Conservation (phyloP, 92 coral and sea anemone species). For the Virgularia gustaviana region DNA sequence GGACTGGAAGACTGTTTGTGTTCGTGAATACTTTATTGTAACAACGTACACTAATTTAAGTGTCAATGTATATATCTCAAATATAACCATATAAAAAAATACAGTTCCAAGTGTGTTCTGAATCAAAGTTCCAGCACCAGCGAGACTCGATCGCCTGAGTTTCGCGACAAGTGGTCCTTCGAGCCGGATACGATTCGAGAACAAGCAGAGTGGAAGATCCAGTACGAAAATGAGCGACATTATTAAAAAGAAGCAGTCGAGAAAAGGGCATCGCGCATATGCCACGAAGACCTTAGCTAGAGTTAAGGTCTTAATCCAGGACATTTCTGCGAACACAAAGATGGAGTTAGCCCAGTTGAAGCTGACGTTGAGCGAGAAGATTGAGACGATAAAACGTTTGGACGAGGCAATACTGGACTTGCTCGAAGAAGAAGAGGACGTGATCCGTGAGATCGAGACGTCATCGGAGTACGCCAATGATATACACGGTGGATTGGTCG, state of each 20-base stretch:
- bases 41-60: conserved; percentile 4
- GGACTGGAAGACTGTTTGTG: too few species aligned
- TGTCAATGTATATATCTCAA: background rate
- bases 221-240: background rate
- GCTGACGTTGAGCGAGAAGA: conserved; percentile 29
- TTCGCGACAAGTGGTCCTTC: conserved; percentile 45
- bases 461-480: background rate
- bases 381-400: conserved; percentile 26
- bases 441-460: conserved; percentile 3
- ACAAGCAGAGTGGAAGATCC: background rate
- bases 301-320: background rate
- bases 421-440: conserved; percentile 11
- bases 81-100: conserved; percentile 1
- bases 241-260: conserved; percentile 20
- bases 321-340: background rate
- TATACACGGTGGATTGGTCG: background rate
- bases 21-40: background rate
- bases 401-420: conserved; percentile 29
- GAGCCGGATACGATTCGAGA: conserved; percentile 36
- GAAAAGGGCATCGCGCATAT: conserved; percentile 23
- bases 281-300: conserved; percentile 10
- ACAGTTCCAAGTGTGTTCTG: conserved; percentile 12
- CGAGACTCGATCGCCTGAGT: conserved; percentile 8
- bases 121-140: background rate
- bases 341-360: conserved; percentile 30